phyloP scores from a whole-genome alignment of 64 coral and sea anemone species.

The Pachyseris speciosa region DNA sequence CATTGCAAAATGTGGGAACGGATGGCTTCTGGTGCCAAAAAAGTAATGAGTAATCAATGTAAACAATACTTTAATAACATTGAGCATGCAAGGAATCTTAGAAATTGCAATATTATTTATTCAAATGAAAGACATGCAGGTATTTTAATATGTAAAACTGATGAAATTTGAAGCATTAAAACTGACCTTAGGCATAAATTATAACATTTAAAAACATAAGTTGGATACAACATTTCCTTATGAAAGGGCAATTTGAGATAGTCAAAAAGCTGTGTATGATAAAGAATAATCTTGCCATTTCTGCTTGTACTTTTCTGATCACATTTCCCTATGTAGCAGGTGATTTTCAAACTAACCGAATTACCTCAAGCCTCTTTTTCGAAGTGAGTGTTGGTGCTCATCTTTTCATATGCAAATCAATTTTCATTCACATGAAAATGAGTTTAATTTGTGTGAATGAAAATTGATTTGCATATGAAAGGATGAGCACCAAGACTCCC shows the following conservation, averaged over 20 bases:
- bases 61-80: neutral
- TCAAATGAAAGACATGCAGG: too few species aligned
- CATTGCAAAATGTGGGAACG: conserved; percentile 58
- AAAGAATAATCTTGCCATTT: neutral
- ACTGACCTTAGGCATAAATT: neutral
- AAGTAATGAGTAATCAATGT: neutral
- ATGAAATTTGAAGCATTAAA: neutral
- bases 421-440: neutral
- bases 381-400: neutral
- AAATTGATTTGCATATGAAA: too few species aligned
- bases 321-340: neutral
- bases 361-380: neutral
- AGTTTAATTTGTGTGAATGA: too few species aligned
- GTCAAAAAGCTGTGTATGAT: neutral
- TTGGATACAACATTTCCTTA: neutral
- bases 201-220: neutral
- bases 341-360: neutral
- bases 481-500: too few species aligned
- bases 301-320: neutral
- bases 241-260: neutral
- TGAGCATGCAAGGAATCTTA: conserved; percentile 10
- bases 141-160: conserved; percentile 7
- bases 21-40: conserved; percentile 52
- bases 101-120: neutral
- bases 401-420: too few species aligned